phyloP scores from a whole-genome alignment of 2,797 vertebrate genomes.

The Bucorvus abyssinicus region DNA sequence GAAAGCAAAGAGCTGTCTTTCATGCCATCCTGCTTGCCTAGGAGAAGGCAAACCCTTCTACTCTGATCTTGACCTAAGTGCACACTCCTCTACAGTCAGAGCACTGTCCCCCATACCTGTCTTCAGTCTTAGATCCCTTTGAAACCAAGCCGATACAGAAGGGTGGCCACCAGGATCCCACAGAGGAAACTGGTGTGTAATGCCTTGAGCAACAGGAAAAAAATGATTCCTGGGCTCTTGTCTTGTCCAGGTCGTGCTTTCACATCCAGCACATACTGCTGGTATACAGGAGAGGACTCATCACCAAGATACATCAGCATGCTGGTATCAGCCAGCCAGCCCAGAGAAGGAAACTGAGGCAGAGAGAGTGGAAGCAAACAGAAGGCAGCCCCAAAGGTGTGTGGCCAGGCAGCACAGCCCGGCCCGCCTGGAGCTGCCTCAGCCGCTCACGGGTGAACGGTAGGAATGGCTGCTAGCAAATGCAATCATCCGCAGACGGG shows the following conservation, averaged over 20 bases:
- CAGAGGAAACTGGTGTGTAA: neutral
- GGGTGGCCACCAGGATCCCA: neutral
- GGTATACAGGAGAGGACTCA: neutral
- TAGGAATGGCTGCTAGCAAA: neutral
- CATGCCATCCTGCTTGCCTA: neutral
- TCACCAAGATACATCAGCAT: neutral
- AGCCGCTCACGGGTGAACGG: rapidly evolving
- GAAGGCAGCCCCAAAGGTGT: neutral
- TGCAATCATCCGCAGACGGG: neutral
- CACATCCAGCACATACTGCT: rapidly evolving
- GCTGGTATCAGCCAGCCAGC: neutral
- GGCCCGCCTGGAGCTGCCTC: neutral
- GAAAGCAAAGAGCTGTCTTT: neutral
- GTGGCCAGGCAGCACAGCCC: neutral
- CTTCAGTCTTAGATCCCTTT: neutral
- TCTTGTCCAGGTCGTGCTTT: neutral
- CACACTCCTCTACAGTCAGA: neutral
- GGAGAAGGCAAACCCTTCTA: neutral
- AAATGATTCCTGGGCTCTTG: neutral
- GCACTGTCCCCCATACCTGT: neutral
- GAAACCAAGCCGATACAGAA: neutral
- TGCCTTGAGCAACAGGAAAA: neutral
- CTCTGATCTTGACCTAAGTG: neutral
- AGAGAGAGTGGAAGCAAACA: neutral
- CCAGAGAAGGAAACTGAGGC: neutral